Evolutionary conservation across 2,888 invertebrate genomes (phyloP), one percentile per base, ranked within the genome.

Genomic region (Malthinus flaveolus): DNA sequence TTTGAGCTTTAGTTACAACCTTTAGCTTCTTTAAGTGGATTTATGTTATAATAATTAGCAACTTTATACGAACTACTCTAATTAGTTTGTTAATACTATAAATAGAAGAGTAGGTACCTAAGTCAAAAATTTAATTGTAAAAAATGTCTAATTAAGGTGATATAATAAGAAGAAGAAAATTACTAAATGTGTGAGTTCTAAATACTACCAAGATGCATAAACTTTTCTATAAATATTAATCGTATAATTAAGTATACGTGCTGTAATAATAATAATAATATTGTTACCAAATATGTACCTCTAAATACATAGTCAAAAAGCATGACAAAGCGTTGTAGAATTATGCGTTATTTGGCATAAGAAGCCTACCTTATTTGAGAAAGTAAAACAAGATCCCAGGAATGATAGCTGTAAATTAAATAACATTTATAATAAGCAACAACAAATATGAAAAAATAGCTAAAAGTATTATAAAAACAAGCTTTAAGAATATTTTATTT

Each of bases 381-480:
- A 44, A 50, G 54, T 49, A 54, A 59, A 50, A 59, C 59, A 59
- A 49, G 59, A 32, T 55, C 59, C 59, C 59, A 59, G 47, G 54
- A 44, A 42, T 31, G 39, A 54, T 31, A 35, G 59, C 59, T 59
- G 59, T 47, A 59, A 57, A 59, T 34, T 56, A 56, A 56, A 56
- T 46, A 45, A 59, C 45, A 59, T 23, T 23, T 23, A 23, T 49
- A 59, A 54, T 46, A 49, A 59, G 59, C 59, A 54, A 59, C 54
- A 59, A 50, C 54, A 23, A 3, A 3, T 23, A 23, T 23, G 23
- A 23, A 23, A 23, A 23, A 23, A 23, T 3, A 3, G 5, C 3
- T 5, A 23, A 23, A 23, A 2, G 23, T 23, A 23, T 23, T 23
- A 23, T 23, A 23, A 23, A 23, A 23, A 23, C 23, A 23, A 23